phyloP scores from a whole-genome alignment of 2,888 invertebrate genomes.

The Coenonympha glycerion region DNA sequence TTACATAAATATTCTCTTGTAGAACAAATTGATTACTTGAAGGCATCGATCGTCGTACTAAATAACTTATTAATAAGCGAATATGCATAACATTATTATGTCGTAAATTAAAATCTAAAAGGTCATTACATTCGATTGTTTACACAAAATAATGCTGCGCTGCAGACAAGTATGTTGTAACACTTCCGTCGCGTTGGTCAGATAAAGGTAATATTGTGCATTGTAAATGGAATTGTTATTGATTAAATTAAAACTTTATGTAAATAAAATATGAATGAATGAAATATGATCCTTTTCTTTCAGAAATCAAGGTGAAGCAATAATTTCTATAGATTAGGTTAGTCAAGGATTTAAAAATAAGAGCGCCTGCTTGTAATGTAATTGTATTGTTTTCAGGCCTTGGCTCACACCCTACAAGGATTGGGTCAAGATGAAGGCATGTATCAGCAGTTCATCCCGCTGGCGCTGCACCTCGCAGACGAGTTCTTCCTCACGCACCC shows the following conservation, averaged over 20 bases:
- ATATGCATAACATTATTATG: not conserved
- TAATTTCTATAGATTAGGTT: too few species aligned
- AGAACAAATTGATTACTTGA: too few species aligned
- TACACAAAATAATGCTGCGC: not conserved
- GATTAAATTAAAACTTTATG: too few species aligned
- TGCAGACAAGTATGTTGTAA: not conserved
- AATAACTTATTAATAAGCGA: not conserved
- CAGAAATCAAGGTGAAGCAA: too few species aligned
- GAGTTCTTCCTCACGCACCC: constrained; percentile 93
- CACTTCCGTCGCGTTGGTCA: constrained; percentile 2
- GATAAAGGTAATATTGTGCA: not conserved
- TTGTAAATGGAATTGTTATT: too few species aligned
- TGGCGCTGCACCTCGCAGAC: constrained; percentile 94
- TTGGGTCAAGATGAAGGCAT: constrained; percentile 97
- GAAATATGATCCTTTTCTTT: too few species aligned
- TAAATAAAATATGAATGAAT: too few species aligned
- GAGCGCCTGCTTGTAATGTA: not conserved
- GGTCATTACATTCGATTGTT: not conserved
- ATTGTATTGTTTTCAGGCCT: constrained; percentile 70
- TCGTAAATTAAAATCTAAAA: not conserved
- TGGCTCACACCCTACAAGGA: constrained; percentile 95
- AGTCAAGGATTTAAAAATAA: too few species aligned
- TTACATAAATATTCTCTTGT: too few species aligned
- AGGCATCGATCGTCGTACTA: not conserved
- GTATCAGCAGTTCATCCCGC: constrained; percentile 92